Evolutionary conservation across 2,113 vertebrate genomes (phyloP).

Genomic region (Vombatus ursinus): DNA sequence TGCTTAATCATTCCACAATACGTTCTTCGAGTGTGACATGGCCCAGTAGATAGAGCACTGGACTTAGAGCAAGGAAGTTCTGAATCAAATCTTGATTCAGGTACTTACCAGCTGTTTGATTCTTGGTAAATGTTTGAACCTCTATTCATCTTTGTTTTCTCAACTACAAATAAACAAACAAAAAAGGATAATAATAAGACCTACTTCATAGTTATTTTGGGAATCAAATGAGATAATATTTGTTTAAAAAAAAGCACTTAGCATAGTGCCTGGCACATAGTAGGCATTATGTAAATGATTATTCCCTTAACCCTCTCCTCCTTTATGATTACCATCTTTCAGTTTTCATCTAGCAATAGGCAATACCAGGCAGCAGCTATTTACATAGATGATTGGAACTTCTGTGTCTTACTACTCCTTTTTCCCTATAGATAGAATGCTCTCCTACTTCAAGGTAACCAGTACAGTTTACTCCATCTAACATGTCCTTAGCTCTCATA

Average conservation of each 20-base stretch:
- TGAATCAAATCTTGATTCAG: background rate
- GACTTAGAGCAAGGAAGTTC: background rate
- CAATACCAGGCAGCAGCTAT: background rate
- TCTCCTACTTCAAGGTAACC: constrained; percentile 55
- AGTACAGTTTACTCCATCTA: constrained; percentile 19
- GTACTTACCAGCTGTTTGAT: background rate
- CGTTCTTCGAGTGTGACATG: background rate
- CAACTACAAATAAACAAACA: background rate
- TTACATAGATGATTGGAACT: background rate
- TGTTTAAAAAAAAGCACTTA: background rate
- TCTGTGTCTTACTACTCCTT: background rate
- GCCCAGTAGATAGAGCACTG: background rate
- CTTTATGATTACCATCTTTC: background rate
- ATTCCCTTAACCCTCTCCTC: background rate
- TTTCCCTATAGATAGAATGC: background rate
- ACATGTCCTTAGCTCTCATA: constrained; percentile 61
- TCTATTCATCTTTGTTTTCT: background rate
- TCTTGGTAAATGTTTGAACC: background rate
- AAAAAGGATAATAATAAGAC: background rate
- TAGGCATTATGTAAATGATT: background rate
- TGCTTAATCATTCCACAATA: constrained; percentile 7
- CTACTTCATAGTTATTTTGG: background rate
- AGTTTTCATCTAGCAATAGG: background rate
- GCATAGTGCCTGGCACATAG: background rate
- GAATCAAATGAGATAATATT: background rate